phyloP scores from a whole-genome alignment of 2,113 vertebrate species.

The Anoplopoma fimbria region DNA sequence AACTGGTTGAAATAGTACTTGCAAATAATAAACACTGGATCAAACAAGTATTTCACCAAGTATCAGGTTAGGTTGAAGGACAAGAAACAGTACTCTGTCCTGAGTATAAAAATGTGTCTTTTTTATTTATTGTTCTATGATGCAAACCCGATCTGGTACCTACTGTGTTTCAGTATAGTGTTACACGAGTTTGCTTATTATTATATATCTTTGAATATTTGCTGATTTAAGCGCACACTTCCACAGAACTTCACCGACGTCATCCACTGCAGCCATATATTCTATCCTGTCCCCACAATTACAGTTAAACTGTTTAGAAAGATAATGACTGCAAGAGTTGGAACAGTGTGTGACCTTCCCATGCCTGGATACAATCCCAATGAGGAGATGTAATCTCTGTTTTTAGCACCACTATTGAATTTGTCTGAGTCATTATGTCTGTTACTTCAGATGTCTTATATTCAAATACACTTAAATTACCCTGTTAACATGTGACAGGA shows the following conservation, averaged over 20 bases:
- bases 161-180: neutral
- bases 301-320: neutral
- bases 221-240: neutral
- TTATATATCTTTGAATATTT: neutral
- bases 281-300: neutral
- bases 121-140: neutral
- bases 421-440: neutral
- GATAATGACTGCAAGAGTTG: neutral
- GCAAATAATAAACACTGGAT: neutral
- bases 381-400: neutral
- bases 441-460: neutral
- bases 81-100: neutral
- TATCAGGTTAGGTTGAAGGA: neutral
- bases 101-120: neutral
- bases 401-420: neutral
- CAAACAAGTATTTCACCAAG: neutral
- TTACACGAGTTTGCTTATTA: neutral
- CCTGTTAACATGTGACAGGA: neutral
- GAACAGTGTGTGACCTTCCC: neutral
- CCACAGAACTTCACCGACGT: neutral
- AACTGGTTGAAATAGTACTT: neutral
- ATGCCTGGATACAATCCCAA: neutral
- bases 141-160: neutral
- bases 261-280: neutral
- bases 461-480: neutral